phyloP scores from a whole-genome alignment of 2,797 vertebrate species.

The Mus caroli region DNA sequence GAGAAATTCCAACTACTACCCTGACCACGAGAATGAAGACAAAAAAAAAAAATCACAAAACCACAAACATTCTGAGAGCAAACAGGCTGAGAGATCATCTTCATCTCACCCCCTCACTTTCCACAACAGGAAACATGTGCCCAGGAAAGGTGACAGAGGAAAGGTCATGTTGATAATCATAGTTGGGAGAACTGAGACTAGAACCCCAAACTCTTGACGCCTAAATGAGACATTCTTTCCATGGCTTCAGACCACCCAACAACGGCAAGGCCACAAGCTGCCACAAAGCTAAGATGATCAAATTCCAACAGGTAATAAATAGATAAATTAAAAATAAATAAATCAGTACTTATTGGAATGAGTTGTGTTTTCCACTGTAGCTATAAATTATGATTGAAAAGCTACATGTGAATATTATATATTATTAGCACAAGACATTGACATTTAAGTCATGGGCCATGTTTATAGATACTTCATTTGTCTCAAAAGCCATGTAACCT shows the following conservation, averaged over 20 bases:
- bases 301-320: background rate
- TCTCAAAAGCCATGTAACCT: background rate
- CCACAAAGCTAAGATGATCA: slow-evolving; percentile 8
- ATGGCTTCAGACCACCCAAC: slow-evolving; percentile 6
- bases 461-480: background rate
- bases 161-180: slow-evolving; percentile 67
- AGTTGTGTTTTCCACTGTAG: background rate
- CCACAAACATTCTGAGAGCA: slow-evolving; percentile 42
- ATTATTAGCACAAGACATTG: background rate
- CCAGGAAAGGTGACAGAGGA: slow-evolving; percentile 61
- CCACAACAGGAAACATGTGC: slow-evolving; percentile 65
- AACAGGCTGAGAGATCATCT: slow-evolving; percentile 49
- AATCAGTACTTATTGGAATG: slow-evolving; percentile 4
- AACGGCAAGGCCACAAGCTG: background rate
- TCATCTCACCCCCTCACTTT: slow-evolving; percentile 72
- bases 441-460: background rate
- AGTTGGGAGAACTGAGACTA: slow-evolving; percentile 61
- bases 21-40: background rate
- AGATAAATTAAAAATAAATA: background rate
- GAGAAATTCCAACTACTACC: background rate
- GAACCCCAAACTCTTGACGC: slow-evolving; percentile 68
- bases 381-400: slow-evolving; percentile 57
- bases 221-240: slow-evolving; percentile 60
- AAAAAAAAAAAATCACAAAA: slow-evolving; percentile 34
- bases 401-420: background rate